Conservation (phyloP, 2,113 vertebrate species). For the Orthonyx spaldingii region DNA sequence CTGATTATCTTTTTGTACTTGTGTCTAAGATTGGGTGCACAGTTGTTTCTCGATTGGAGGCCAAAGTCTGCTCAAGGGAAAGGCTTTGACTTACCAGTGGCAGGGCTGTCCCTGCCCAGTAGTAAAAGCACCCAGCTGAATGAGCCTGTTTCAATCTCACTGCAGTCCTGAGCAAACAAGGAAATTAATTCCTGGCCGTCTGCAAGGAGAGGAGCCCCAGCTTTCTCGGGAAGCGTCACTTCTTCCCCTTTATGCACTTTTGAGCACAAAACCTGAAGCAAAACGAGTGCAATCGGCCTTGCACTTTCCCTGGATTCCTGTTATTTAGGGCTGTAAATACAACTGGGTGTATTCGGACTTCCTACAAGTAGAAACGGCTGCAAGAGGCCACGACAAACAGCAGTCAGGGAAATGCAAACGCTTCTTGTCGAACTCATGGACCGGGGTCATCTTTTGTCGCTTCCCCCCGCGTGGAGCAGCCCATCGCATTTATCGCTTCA, state of each 20-base stretch:
- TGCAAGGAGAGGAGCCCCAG: neutral
- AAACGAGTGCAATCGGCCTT: fast-evolving
- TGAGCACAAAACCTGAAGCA: neutral
- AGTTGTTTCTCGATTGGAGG: neutral
- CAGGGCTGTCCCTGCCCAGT: neutral
- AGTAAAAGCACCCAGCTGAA: neutral
- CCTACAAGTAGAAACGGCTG: too few species aligned
- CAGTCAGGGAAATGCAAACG: fast-evolving
- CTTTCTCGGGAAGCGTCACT: fast-evolving
- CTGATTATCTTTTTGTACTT: neutral
- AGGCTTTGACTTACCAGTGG: fast-evolving
- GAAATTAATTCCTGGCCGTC: neutral
- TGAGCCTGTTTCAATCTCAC: neutral
- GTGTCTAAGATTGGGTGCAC: neutral
- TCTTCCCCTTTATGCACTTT: neutral
- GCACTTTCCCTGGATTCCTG: neutral
- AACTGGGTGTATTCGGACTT: neutral
- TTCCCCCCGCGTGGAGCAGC: fast-evolving
- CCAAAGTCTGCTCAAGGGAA: neutral
- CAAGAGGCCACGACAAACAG: neutral
- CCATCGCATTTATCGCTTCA: fast-evolving
- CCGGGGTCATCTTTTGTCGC: fast-evolving
- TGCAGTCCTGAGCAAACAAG: neutral
- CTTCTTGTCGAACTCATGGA: neutral
- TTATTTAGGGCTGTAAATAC: neutral